Evolutionary conservation across 2,797 vertebrate species (phyloP).

Genomic region (Brotula barbata): DNA sequence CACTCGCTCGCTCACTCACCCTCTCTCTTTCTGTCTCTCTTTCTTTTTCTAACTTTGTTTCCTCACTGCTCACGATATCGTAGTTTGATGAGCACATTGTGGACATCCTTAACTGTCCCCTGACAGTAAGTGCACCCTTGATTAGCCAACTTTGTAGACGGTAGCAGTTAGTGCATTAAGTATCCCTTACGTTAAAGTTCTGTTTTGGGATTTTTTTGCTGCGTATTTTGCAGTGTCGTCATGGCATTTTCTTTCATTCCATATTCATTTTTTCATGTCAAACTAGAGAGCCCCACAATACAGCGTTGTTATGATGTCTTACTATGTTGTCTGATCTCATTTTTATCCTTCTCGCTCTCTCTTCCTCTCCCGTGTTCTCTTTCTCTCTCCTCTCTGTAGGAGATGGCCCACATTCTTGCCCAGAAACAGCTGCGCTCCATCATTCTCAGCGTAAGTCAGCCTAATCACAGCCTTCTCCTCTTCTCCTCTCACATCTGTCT

Average conservation of each 20-base stretch:
- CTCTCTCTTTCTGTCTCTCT: slow-evolving; percentile 58
- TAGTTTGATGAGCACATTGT: slow-evolving; percentile 83
- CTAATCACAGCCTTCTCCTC: slow-evolving; percentile 4
- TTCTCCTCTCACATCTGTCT: slow-evolving; percentile 5
- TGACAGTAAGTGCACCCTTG: slow-evolving; percentile 86
- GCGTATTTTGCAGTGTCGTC: slow-evolving; percentile 36
- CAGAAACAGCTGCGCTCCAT: slow-evolving; percentile 96
- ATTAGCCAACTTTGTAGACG: slow-evolving; percentile 69
- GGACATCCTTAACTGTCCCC: slow-evolving; percentile 86
- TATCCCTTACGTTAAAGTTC: slow-evolving; percentile 56
- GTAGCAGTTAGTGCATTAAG: slow-evolving; percentile 54
- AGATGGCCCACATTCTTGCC: slow-evolving; percentile 97
- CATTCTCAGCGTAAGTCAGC: slow-evolving; percentile 91
- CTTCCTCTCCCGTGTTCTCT: slow-evolving; percentile 25
- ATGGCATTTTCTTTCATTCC: slow-evolving; percentile 25
- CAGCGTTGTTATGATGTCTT: slow-evolving; percentile 2
- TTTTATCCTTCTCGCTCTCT: slow-evolving; percentile 22
- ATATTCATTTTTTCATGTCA: slow-evolving; percentile 39
- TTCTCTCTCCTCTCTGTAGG: slow-evolving; percentile 75
- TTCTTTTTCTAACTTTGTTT: slow-evolving; percentile 74
- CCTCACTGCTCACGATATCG: slow-evolving; percentile 70
- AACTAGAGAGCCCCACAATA: slow-evolving; percentile 16
- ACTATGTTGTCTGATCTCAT: slow-evolving; percentile 24
- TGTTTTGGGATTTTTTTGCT: slow-evolving; percentile 46
- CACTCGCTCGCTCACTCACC: slow-evolving; percentile 62